Evolutionary conservation across 2,797 vertebrate species (phyloP), one percentile per base, ranked within the genome.

Genomic region (Diplodus puntazzo): DNA sequence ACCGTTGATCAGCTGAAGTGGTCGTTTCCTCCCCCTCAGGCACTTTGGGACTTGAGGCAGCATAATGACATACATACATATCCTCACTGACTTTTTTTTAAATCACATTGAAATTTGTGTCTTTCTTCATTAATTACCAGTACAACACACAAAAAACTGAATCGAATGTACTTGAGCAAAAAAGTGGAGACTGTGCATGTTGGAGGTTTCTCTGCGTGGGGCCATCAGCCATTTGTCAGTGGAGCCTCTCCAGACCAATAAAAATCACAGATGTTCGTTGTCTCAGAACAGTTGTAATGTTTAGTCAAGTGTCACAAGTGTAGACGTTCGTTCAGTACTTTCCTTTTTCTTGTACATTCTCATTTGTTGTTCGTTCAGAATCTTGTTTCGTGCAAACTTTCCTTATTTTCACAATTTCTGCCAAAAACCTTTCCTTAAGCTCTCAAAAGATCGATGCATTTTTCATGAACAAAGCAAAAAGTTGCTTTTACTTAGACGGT

Each of bases 191-290:
- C 21, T 17, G 9, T 18, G 10, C 11, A 42, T 1, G 8, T 43
- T 43, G 48, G 46, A 67, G 17, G 52, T 67, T 53, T 60, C 13
- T 74, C 57, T 66, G 9, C 49, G 8, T 13, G 49, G 45, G 63
- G 42, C 11, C 45, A 21, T 59, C 25, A 17, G 20, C 81, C 72
- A 75, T 86, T 80, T 84, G 79, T 84, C 62, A 65, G 50, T 60
- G 27, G 59, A 61, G 11, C n/a, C 53, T 46, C 50, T 75, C 23
- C 73, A 73, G 67, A 76, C 76, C 30, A 71, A 68, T 75, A 74
- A 78, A 84, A 43, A 42, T 11, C 77, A 60, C 68, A 84, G 75
- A 59, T 81, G 75, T 76, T 69, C 4, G 63, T 46, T 39, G 21
- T 50, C 46, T 39, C 45, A 30, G 27, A 43, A 20, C 9, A 43